Conservation (phyloP, 1,140 invertebrate genomes). For the Lordiphosa collinella region DNA sequence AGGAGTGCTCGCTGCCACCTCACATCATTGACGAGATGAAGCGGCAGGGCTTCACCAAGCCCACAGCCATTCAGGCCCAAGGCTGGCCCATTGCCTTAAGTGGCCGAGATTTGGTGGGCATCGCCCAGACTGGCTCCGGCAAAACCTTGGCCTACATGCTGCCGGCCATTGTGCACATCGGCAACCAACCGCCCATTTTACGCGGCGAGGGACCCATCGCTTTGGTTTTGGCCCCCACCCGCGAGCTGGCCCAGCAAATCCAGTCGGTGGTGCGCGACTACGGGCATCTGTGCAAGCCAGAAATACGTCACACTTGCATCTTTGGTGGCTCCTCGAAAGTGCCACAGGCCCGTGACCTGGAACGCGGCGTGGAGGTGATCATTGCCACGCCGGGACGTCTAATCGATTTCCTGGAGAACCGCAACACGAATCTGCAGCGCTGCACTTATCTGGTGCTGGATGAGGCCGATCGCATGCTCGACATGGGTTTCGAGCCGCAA, state of each 20-base stretch:
- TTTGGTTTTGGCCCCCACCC: slow-evolving; percentile 95
- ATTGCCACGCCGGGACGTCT: slow-evolving; percentile 98
- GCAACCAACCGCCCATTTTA: slow-evolving; percentile 85
- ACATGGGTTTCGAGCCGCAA: slow-evolving; percentile 99
- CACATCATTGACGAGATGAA: slow-evolving; percentile 89
- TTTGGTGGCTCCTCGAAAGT: slow-evolving; percentile 98
- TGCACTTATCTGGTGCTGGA: slow-evolving; percentile 98
- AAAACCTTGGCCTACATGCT: slow-evolving; percentile 94
- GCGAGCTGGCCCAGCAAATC: slow-evolving; percentile 98
- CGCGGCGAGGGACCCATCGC: slow-evolving; percentile 95
- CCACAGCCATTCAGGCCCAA: slow-evolving; percentile 93
- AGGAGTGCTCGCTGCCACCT: slow-evolving; percentile 93
- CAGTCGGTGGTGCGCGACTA: slow-evolving; percentile 96
- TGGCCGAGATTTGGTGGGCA: slow-evolving; percentile 95
- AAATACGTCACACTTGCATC: slow-evolving; percentile 95
- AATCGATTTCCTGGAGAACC: slow-evolving; percentile 97
- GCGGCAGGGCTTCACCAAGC: slow-evolving; percentile 90
- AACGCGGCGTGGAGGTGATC: slow-evolving; percentile 94
- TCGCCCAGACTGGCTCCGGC: slow-evolving; percentile 96
- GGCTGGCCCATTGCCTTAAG: slow-evolving; percentile 96
- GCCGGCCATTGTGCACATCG: slow-evolving; percentile 88
- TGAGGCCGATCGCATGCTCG: slow-evolving; percentile 93
- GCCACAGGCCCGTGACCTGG: slow-evolving; percentile 94
- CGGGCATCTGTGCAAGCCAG: slow-evolving; percentile 86
- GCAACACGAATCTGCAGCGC: slow-evolving; percentile 92